Evolutionary conservation across 2,888 invertebrate genomes (phyloP), one percentile per base, ranked within the genome.

Genomic region (Cryptocephalus moraei): DNA sequence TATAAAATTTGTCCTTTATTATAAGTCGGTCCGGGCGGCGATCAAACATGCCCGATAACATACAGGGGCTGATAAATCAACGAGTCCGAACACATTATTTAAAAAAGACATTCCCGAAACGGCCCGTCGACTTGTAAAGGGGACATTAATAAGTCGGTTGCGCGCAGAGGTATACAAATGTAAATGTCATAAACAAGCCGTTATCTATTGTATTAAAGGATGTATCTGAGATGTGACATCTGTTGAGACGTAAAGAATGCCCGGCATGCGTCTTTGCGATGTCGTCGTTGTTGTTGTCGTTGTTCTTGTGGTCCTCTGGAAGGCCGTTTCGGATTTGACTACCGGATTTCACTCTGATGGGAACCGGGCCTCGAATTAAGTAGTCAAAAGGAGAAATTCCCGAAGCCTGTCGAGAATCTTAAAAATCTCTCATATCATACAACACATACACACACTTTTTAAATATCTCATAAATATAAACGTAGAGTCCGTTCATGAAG

Each of bases 111-210:
- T 36, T 36, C 36, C 36, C 36, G 12, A 36, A 36, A 22, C 22
- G 22, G 22, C 22, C 22, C 36, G 36, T 36, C 36, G 36, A n/a
- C 36, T 12, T n/a, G 36, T 49, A 51, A 48, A 53, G 52, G 47
- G 47, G 56, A 57, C 58, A 58, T 57, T 59, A 61, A 59, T 61
- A 61, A 57, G 59, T 56, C 57, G 55, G 52, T 47, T 51, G 49
- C 51, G 49, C 51, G 39, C 49, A 47, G 55, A 47, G 55, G 52
- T 53, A 59, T 60, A 62, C 56, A 58, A 60, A 59, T 61, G 63
- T 66, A 67, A 66, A 64, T 56, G 63, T 65, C 64, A 62, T 65
- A 65, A 66, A 67, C 62, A 65, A 63, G 64, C 57, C 60, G 65
- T 67, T 67, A 68, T 66, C 64, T 63, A 58, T 59, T 58, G 52